These are phyloP conservation scores for Tiliacea citrago DNA, from an alignment of 2,888 invertebrate species.

Conservation along the genomic window DNA sequence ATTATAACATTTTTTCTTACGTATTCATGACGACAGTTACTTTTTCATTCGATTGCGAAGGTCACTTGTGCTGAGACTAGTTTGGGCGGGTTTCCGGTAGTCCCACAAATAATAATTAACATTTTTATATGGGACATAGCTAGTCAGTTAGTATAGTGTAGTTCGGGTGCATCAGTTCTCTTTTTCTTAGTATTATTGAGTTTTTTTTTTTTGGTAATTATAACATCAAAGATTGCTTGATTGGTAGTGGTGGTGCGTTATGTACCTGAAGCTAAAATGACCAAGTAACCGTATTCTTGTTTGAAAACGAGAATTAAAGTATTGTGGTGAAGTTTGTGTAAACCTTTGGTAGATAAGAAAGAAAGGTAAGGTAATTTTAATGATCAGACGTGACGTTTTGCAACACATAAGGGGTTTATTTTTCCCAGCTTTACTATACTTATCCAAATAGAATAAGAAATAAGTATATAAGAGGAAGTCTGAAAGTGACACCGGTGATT, in stretches of 20 bases:
- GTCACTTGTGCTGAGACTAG: not conserved
- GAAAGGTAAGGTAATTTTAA: constrained; percentile 3
- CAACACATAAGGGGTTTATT: too few species aligned
- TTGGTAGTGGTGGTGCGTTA: not conserved
- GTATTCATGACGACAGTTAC: not conserved
- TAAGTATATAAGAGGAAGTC: too few species aligned
- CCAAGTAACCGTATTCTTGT: not conserved
- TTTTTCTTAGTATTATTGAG: not conserved
- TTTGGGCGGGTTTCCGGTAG: not conserved
- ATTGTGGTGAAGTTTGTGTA: not conserved
- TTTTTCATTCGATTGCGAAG: constrained; percentile 1
- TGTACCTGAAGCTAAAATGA: not conserved
- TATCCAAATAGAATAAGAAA: too few species aligned
- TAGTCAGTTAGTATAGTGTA: not conserved
- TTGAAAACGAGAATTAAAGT: not conserved
- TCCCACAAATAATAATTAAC: not conserved
- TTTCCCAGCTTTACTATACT: too few species aligned
- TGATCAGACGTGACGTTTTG: too few species aligned
- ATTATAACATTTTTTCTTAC: too few species aligned
- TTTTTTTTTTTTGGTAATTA: not conserved
- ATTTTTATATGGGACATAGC: not conserved
- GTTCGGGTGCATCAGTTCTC: not conserved
- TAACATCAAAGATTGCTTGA: not conserved
- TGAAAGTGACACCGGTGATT: too few species aligned
- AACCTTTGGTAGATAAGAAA: not conserved